These are phyloP conservation scores for Oplegnathus fasciatus DNA, from an alignment of 2,113 vertebrate genomes.

Conservation along the genomic window DNA sequence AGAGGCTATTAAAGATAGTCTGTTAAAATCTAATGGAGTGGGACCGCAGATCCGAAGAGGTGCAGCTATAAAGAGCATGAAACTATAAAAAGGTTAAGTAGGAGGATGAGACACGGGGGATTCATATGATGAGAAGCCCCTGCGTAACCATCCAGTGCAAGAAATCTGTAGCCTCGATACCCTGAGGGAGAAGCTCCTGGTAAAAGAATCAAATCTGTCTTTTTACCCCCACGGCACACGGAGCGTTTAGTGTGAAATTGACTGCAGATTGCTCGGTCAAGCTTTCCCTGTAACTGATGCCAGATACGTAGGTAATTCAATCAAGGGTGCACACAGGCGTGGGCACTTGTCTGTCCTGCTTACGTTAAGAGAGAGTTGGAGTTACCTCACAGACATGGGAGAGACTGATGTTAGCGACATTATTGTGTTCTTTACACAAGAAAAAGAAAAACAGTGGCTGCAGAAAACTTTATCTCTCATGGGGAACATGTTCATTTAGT, in stretches of 20 bases:
- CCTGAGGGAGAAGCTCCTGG: slow-evolving; percentile 10
- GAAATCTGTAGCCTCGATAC: slow-evolving; percentile 6
- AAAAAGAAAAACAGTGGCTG: neutral
- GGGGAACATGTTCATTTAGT: neutral
- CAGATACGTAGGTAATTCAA: slow-evolving; percentile 39
- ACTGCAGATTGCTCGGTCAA: slow-evolving; percentile 48
- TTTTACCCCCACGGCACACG: slow-evolving; percentile 6
- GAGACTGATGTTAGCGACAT: neutral
- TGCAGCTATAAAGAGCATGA: neutral
- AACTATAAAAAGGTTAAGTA: slow-evolving; percentile 27
- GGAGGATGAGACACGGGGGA: slow-evolving; percentile 18
- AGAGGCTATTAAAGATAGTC: slow-evolving; percentile 4
- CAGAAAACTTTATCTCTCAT: neutral
- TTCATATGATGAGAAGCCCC: slow-evolving; percentile 4
- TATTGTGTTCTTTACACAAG: neutral
- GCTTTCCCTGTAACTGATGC: slow-evolving; percentile 33
- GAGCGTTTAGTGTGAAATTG: slow-evolving; percentile 73
- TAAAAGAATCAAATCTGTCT: slow-evolving; percentile 37
- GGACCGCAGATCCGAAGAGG: slow-evolving; percentile 11
- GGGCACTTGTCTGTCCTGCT: neutral
- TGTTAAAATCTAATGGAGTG: slow-evolving; percentile 39
- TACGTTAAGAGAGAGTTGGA: slow-evolving; percentile 8
- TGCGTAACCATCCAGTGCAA: neutral
- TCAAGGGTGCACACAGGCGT: slow-evolving; percentile 16
- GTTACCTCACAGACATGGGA: neutral